Evolutionary conservation across 2,113 vertebrate species (phyloP).

Genomic region (Glaucidium brasilianum): DNA sequence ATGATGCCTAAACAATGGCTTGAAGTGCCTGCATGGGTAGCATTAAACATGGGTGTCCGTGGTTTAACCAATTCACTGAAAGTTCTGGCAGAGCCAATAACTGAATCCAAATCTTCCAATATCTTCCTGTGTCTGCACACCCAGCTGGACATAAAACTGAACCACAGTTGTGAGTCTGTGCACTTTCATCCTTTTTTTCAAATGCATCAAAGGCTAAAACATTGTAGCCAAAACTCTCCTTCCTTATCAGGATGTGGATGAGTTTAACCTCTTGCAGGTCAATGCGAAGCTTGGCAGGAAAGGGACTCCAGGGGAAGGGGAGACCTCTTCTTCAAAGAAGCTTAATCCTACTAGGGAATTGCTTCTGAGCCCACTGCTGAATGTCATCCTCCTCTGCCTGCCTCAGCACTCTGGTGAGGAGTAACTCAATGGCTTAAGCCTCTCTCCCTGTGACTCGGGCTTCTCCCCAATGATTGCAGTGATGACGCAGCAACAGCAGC

Average conservation of each 20-base stretch:
- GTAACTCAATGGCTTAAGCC: background rate
- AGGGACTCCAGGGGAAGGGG: background rate
- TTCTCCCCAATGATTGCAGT: background rate
- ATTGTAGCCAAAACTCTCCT: background rate
- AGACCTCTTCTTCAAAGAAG: background rate
- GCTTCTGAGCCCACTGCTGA: background rate
- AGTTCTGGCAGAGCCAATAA: background rate
- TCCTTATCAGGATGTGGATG: background rate
- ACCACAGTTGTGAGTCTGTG: background rate
- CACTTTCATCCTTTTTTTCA: background rate
- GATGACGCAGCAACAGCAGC: background rate
- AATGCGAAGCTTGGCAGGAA: background rate
- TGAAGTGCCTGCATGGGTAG: background rate
- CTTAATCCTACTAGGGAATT: slow-evolving; percentile 17
- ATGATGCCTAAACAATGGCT: background rate
- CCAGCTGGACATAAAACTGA: background rate
- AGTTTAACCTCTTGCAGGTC: background rate
- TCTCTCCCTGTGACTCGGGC: background rate
- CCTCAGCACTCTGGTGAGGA: background rate
- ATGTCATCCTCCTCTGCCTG: background rate
- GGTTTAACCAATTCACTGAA: background rate
- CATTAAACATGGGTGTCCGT: background rate
- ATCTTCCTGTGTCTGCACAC: background rate
- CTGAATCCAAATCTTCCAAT: background rate
- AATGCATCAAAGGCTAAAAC: background rate